A percentile compares a stretch with the other conserved stretches of the same genome.
Conservation (phyloP, 2,113 vertebrate species). For the Malaclemys terrapin region DNA sequence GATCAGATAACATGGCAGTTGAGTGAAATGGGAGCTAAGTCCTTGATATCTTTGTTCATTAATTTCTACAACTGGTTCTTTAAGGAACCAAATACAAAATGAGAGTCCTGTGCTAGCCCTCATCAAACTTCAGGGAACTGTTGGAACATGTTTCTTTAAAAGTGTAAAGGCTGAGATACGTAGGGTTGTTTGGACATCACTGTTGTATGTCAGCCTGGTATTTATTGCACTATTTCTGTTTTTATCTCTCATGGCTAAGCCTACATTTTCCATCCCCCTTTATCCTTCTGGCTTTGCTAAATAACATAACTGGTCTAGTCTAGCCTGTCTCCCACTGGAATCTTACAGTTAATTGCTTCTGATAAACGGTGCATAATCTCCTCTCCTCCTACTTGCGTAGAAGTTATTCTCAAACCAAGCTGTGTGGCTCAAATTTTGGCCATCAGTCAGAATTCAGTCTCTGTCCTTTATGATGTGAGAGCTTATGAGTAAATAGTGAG, state of each 20-base stretch:
- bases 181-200: background rate
- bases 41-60: background rate
- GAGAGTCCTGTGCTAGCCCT: background rate
- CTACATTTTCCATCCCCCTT: background rate
- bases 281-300: background rate
- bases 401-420: background rate
- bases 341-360: background rate
- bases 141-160: background rate
- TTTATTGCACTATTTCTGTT: background rate
- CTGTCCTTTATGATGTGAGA: background rate
- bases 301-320: background rate
- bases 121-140: background rate
- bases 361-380: background rate
- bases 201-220: background rate
- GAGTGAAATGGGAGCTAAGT: background rate
- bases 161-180: background rate
- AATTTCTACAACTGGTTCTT: background rate
- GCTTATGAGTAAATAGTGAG: background rate
- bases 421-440: background rate
- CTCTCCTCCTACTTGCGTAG: background rate
- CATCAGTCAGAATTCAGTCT: background rate
- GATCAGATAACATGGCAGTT: background rate
- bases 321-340: background rate
- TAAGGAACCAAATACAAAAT: background rate
- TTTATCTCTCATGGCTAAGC: background rate